Evolutionary conservation across 2,888 invertebrate species (phyloP).

Genomic region (Altica lythri): DNA sequence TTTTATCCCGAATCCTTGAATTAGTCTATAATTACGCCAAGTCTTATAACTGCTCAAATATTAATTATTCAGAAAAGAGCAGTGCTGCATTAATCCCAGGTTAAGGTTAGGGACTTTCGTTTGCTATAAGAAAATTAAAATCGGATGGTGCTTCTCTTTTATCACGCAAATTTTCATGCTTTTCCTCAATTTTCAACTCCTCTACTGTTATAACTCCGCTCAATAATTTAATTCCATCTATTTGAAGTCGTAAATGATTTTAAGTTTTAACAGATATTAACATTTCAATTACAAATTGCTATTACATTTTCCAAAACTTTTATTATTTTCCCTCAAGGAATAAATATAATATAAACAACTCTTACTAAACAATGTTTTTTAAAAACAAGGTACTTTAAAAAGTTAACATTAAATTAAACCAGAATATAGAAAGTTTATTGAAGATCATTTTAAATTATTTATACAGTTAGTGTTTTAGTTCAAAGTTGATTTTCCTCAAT

Average conservation of each 20-base stretch:
- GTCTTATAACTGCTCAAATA: conserved; percentile 15
- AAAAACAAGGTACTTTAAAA: too few relatives aligned
- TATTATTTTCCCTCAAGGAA: too few relatives aligned
- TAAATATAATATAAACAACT: too few relatives aligned
- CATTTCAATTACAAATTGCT: conserved; percentile 11
- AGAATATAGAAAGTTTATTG: too few relatives aligned
- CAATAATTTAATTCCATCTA: conserved; percentile 11
- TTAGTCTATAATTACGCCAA: conserved; percentile 15
- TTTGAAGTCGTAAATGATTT: conserved; percentile 13
- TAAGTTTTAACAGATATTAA: conserved; percentile 11
- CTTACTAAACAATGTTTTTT: too few relatives aligned
- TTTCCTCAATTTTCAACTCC: conserved; percentile 5
- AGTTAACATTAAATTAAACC: too few relatives aligned
- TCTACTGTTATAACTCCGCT: conserved; percentile 5
- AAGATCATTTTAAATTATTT: too few relatives aligned
- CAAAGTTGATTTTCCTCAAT: too few relatives aligned
- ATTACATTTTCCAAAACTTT: conserved; percentile 3
- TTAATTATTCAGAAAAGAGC: conserved; percentile 20
- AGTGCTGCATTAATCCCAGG: conserved; percentile 18
- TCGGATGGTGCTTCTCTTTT: conserved; percentile 5
- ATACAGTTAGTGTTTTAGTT: too few relatives aligned
- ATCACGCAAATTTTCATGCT: conserved; percentile 13
- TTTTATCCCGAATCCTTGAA: conserved; percentile 14
- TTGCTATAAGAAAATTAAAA: conserved; percentile 13
- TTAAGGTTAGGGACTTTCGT: conserved; percentile 12